Evolutionary conservation across 2,113 vertebrate genomes (phyloP).

Genomic region (Gracilinanus agilis): DNA sequence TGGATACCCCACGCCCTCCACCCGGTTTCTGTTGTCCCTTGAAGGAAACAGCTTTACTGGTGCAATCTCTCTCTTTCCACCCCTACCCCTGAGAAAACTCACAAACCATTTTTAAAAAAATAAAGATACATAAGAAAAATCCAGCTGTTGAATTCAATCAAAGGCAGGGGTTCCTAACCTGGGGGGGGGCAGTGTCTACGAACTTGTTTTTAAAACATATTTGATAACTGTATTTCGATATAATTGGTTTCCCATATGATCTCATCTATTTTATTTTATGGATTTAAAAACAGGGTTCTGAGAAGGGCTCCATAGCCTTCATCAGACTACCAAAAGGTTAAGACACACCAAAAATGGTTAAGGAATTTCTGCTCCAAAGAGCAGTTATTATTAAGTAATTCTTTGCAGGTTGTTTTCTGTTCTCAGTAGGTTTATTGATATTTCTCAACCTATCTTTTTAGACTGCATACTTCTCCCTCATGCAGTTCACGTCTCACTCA

Average conservation of each 20-base stretch:
- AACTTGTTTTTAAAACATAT: neutral
- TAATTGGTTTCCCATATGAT: neutral
- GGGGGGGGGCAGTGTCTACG: neutral
- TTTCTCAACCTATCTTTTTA: neutral
- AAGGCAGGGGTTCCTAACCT: neutral
- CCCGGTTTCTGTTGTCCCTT: conserved; percentile 31
- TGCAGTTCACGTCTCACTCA: neutral
- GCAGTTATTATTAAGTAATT: neutral
- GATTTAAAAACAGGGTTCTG: neutral
- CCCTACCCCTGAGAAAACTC: neutral
- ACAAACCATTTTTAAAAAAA: neutral
- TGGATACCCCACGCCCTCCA: conserved; percentile 33
- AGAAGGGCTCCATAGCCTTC: neutral
- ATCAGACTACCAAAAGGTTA: neutral
- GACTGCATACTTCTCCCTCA: neutral
- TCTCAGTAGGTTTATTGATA: neutral
- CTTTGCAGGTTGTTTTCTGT: neutral
- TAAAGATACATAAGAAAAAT: neutral
- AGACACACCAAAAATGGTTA: neutral
- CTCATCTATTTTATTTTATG: neutral
- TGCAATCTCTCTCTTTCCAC: neutral
- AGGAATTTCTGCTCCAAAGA: neutral
- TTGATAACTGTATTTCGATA: neutral
- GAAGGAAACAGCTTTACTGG: neutral
- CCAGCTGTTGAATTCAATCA: neutral